Base-by-base conservation (phyloP, 2,888 invertebrate species). In the Cabera pusaria region DNA sequence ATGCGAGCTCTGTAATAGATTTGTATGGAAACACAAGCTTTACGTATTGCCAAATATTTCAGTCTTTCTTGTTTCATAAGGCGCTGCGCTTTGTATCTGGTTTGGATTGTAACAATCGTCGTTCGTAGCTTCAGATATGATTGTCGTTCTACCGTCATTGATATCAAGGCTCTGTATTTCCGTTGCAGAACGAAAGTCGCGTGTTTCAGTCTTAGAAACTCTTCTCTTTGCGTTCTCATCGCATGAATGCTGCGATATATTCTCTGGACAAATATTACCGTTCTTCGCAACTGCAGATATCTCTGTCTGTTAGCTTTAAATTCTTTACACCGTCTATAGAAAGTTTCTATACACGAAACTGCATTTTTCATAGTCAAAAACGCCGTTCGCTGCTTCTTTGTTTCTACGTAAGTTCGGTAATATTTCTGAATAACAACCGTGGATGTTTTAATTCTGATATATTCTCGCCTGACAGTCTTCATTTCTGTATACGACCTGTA, bases 11-110 rank as follows among this genome's bases (percentile, higher is more conserved):
- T 74, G 45, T 80, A 90, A 23, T 56, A 59, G 36, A 57, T 67
- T 58, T 92, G 91, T 23, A 92, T 79, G 3, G 54, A 35, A 9
- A 69, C 47, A 25, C 69, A 72, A 0, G 90, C 71, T 26, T 64
- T 66, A 48, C 75, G 67, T 16, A 75, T 58, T 6, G 53, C 52
- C 5, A 78, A 38, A 54, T 83, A 92, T 16, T 67, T 59, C 6
- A 52, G 46, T 42, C 78, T 73, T 31, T 79, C 71, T 33, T 46
- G 45, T 56, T 71, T 80, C 73, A 82, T 79, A 1, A 64, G 45
- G 6, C 59, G 45, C 12, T 64, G 56, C 5, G 83, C 77, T 53
- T 78, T 79, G 56, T 73, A 91, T 59, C 68, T 69, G 3, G 44
- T 61, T 48, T 82, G 84, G 27, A 83, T 49, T 5, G 48, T 47